A percentile compares a stretch with the other conserved stretches of the same genome.
These are phyloP conservation scores for Cotesia congregata DNA, from an alignment of 2,888 invertebrate species.

Conservation along the genomic window DNA sequence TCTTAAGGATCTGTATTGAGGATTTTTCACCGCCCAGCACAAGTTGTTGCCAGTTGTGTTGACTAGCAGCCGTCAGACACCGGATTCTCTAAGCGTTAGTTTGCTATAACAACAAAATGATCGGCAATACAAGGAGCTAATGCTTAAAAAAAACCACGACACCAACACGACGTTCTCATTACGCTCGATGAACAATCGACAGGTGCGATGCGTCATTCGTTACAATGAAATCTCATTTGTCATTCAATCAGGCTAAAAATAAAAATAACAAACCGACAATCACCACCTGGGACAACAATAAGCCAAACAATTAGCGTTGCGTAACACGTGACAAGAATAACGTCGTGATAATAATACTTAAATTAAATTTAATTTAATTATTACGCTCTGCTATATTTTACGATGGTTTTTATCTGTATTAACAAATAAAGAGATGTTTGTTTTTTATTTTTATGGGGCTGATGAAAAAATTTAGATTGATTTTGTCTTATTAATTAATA, in stretches of 20 bases:
- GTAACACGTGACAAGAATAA: slow-evolving; percentile 13
- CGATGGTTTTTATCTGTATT: too few species aligned
- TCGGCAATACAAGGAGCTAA: neutral
- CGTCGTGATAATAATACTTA: neutral
- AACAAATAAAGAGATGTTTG: too few species aligned
- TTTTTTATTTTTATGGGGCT: too few species aligned
- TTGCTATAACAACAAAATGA: neutral
- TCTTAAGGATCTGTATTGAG: neutral
- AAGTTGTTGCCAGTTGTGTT: neutral
- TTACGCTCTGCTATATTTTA: too few species aligned
- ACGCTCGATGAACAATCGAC: slow-evolving; percentile 15
- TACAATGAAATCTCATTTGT: slow-evolving; percentile 36
- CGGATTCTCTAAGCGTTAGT: neutral
- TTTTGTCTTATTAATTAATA: too few species aligned
- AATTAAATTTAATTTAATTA: too few species aligned
- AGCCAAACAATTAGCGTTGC: slow-evolving; percentile 6
- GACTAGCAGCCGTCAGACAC: neutral
- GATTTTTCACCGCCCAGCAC: neutral
- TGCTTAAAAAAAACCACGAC: neutral
- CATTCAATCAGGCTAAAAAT: slow-evolving; percentile 24
- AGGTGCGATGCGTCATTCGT: slow-evolving; percentile 27
- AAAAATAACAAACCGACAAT: neutral
- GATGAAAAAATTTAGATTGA: too few species aligned
- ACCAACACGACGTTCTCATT: slow-evolving; percentile 11
- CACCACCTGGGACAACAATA: slow-evolving; percentile 16